Conservation (phyloP, 2,888 invertebrate species). For the Athalia rosae region DNA sequence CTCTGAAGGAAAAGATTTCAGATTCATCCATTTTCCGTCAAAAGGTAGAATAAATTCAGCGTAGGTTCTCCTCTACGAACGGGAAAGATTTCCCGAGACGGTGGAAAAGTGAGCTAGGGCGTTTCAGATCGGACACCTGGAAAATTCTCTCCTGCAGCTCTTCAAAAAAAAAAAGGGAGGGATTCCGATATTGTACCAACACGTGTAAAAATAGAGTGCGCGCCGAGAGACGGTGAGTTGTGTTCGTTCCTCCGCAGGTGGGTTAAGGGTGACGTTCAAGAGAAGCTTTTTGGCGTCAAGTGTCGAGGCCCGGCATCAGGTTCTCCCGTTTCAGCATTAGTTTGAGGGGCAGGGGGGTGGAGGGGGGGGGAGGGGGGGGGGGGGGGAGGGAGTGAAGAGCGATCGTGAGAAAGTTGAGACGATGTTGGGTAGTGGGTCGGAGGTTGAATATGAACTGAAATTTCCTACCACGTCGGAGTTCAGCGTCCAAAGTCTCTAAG, state of each 20-base stretch:
- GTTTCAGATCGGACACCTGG: no score
- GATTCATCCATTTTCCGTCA: no score
- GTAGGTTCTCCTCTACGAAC: no score
- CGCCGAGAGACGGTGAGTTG: no score
- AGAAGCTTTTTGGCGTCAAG: constrained; percentile 35
- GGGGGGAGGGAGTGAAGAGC: constrained; percentile 47
- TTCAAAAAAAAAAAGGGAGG: no score
- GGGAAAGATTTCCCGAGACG: no score
- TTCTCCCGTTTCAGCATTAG: constrained; percentile 27
- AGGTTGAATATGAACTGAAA: background rate
- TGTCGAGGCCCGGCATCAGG: constrained; percentile 13
- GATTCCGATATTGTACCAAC: no score
- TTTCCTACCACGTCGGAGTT: background rate
- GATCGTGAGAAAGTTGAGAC: constrained; percentile 42
- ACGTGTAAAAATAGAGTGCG: no score
- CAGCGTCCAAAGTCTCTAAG: background rate
- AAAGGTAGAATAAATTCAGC: no score
- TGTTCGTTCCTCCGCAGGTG: background rate
- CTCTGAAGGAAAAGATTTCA: no score
- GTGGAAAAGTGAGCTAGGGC: no score
- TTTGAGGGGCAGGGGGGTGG: background rate
- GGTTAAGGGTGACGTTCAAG: constrained; percentile 8
- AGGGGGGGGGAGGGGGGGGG: constrained; percentile 10
- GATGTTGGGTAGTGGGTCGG: constrained; percentile 25
- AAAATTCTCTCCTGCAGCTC: no score